Conservation (phyloP, 2,888 invertebrate species). For the Drosophila siamana region DNA sequence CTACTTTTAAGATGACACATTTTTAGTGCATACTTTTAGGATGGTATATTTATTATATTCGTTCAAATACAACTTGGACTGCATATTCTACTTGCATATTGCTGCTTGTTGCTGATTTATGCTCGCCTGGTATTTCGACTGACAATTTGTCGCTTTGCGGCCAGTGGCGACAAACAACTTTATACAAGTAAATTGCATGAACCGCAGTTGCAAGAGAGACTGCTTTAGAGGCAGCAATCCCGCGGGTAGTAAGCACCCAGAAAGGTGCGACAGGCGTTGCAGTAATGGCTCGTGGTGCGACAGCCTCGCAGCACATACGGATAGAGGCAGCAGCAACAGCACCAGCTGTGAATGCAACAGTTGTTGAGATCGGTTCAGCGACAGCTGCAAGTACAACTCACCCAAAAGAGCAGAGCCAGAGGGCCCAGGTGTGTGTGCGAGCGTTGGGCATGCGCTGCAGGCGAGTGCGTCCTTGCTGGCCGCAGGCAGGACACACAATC, state of each 20-base stretch:
- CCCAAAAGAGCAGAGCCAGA: constrained; percentile 58
- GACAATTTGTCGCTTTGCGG: no score
- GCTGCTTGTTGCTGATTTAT: no score
- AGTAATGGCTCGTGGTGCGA: constrained; percentile 56
- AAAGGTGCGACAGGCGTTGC: constrained; percentile 49
- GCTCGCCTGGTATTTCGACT: no score
- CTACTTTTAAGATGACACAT: no score
- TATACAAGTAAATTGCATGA: neutral
- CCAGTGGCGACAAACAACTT: no score
- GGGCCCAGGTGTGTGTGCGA: constrained; percentile 45
- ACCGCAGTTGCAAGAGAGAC: no score
- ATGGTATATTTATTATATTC: no score
- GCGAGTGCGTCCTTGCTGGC: constrained; percentile 40
- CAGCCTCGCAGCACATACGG: constrained; percentile 51
- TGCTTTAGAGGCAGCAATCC: constrained; percentile 6
- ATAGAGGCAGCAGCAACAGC: constrained; percentile 56
- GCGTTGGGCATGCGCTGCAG: constrained; percentile 16
- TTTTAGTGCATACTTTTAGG: no score
- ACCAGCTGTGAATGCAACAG: constrained; percentile 42
- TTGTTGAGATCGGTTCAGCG: neutral
- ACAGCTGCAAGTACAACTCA: constrained; percentile 10
- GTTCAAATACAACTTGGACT: no score
- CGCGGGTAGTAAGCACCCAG: constrained; percentile 54
- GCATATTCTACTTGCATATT: no score
- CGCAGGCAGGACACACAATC: constrained; percentile 61